A percentile compares a stretch with the other conserved stretches of the same genome.
These are phyloP conservation scores for Ophthalmolycus amberensis DNA, from an alignment of 2,113 vertebrate species.

Conservation along the genomic window DNA sequence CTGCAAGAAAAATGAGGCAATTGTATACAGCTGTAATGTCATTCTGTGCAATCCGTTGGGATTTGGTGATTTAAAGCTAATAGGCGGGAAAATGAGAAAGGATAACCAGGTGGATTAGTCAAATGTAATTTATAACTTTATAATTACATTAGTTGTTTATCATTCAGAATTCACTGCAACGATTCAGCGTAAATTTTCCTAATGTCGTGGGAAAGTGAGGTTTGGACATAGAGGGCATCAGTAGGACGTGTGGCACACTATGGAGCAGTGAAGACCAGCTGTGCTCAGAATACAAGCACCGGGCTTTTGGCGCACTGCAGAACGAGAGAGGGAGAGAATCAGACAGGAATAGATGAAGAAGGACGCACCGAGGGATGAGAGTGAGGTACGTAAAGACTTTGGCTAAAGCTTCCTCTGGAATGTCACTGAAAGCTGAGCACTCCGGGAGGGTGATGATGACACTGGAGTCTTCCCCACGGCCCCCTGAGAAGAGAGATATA, in stretches of 20 bases:
- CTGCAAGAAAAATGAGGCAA: slow-evolving; percentile 74
- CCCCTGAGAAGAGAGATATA: slow-evolving; percentile 82
- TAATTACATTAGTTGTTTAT: not conserved
- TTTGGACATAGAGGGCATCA: slow-evolving; percentile 43
- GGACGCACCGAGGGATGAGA: slow-evolving; percentile 87
- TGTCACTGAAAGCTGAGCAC: slow-evolving; percentile 89
- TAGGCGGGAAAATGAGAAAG: not conserved
- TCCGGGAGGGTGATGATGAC: slow-evolving; percentile 97
- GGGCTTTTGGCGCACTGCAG: slow-evolving; percentile 81
- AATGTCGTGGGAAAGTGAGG: slow-evolving; percentile 7
- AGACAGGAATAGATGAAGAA: slow-evolving; percentile 32
- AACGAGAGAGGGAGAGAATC: slow-evolving; percentile 29
- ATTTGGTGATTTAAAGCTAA: not conserved
- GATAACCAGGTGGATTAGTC: not conserved
- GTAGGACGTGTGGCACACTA: slow-evolving; percentile 35
- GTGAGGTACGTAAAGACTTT: slow-evolving; percentile 94
- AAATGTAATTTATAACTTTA: not conserved
- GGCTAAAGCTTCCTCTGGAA: slow-evolving; percentile 88
- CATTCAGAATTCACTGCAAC: not conserved
- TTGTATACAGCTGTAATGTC: not conserved
- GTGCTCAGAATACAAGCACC: slow-evolving; percentile 68
- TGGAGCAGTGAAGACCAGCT: slow-evolving; percentile 42
- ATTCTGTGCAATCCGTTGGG: not conserved
- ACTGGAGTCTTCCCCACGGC: slow-evolving; percentile 90
- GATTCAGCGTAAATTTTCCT: not conserved